A percentile compares a stretch with the other conserved stretches of the same genome.
Conservation (phyloP, 2,888 invertebrate genomes). For the Lacanobia wlatinum region DNA sequence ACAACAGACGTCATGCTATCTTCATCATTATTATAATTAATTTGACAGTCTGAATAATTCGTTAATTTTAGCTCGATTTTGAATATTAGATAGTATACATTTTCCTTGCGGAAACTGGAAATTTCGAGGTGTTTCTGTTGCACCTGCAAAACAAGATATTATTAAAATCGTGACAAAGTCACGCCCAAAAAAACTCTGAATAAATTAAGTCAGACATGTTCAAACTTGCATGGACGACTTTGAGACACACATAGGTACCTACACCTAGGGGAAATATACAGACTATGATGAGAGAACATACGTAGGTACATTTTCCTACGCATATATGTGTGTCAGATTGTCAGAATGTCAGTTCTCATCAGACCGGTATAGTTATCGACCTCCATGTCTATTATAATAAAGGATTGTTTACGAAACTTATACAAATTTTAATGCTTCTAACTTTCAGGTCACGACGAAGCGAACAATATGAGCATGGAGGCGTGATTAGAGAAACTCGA, state of each 20-base stretch:
- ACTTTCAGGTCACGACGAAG: conserved; percentile 59
- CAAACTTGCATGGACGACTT: conserved; percentile 17
- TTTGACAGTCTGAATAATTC: not conserved
- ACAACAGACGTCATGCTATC: conserved; percentile 21
- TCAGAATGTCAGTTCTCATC: not conserved
- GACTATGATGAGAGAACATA: not conserved
- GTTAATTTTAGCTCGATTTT: not conserved
- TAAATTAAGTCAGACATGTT: conserved; percentile 41
- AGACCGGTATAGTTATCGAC: not conserved
- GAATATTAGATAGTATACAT: not conserved
- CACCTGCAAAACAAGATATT: conserved; percentile 26
- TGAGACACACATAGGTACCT: not conserved
- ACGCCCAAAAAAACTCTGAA: conserved; percentile 6
- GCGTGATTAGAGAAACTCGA: conserved; percentile 42
- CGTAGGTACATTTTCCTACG: not conserved
- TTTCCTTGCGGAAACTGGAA: conserved; percentile 11
- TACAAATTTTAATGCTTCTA: conserved; percentile 46
- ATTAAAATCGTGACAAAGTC: not conserved
- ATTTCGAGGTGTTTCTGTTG: not conserved
- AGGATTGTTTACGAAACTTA: conserved; percentile 35
- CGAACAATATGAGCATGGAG: conserved; percentile 25
- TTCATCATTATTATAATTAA: conserved; percentile 19
- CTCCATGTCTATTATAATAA: conserved; percentile 6
- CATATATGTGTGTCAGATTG: not conserved
- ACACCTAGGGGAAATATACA: conserved; percentile 1